Percentiles rank a stretch among this genome's conserved stretches.
Conservation (phyloP, 2,113 vertebrate species). For the Alectura lathami region DNA sequence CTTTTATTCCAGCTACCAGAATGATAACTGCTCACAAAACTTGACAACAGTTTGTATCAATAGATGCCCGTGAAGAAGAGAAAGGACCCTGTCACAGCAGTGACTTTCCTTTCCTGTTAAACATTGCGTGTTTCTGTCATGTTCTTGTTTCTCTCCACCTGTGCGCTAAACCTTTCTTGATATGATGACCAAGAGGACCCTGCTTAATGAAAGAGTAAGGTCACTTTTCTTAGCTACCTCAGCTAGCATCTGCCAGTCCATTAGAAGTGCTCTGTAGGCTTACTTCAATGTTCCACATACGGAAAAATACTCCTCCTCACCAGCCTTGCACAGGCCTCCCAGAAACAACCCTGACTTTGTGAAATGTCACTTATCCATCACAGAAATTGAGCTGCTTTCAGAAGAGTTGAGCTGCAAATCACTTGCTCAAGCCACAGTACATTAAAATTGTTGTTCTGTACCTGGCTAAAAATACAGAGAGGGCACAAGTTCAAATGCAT, state of each 20-base stretch:
- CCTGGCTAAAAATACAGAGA: background rate
- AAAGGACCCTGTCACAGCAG: background rate
- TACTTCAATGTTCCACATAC: fast-evolving
- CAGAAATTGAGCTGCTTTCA: background rate
- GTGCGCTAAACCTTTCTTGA: background rate
- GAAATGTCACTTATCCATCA: background rate
- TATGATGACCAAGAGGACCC: background rate
- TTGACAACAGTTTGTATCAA: background rate
- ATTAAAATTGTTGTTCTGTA: background rate
- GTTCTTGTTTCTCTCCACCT: background rate
- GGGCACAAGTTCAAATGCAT: background rate
- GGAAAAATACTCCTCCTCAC: background rate
- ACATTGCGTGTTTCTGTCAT: background rate
- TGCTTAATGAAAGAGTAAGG: background rate
- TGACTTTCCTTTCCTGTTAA: background rate
- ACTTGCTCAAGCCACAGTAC: background rate
- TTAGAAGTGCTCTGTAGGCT: background rate
- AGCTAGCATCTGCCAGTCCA: background rate
- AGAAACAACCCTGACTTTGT: background rate
- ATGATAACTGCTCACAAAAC: background rate
- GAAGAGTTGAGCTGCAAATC: background rate
- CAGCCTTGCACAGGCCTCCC: background rate
- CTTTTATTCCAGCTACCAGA: background rate
- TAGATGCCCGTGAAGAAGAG: background rate
- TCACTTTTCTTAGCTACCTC: background rate